Evolutionary conservation across 92 coral and sea anemone genomes (phyloP).

Genomic region (Nematostella vectensis): DNA sequence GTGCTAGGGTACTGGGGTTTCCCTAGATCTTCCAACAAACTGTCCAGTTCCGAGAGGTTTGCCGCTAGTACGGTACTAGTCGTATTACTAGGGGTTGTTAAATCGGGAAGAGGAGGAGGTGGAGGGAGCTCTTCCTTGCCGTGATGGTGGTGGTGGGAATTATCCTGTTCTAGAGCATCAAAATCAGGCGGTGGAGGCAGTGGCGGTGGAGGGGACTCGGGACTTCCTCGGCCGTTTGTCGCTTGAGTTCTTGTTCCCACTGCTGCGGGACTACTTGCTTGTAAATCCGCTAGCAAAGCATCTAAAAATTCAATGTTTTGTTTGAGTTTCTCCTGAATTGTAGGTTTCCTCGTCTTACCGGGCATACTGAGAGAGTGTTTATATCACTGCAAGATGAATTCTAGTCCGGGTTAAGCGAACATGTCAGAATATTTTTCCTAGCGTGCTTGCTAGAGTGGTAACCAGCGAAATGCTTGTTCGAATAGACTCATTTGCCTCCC

Average conservation of each 20-base stretch:
- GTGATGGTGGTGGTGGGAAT: constrained; percentile 14
- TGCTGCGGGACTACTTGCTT: constrained; percentile 58
- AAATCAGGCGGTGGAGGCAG: constrained; percentile 82
- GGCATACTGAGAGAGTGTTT: no score
- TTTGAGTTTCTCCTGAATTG: constrained; percentile 77
- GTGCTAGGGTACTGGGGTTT: constrained; percentile 47
- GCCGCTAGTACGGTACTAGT: constrained; percentile 71
- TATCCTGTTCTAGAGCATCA: constrained; percentile 61
- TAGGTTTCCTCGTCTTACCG: constrained; percentile 66
- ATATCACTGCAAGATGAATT: no score
- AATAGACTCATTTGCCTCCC: constrained; percentile 34
- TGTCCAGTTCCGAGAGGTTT: constrained; percentile 92
- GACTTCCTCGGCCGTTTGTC: constrained; percentile 61
- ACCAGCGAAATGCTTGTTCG: no score
- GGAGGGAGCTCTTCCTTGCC: constrained; percentile 45
- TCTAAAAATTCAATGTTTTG: constrained; percentile 89
- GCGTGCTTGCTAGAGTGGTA: no score
- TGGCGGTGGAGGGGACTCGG: constrained; percentile 82
- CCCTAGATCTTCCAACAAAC: constrained; percentile 78
- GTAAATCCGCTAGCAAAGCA: constrained; percentile 84
- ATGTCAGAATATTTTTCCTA: no score
- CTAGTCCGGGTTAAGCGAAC: no score
- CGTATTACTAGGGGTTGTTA: constrained; percentile 15
- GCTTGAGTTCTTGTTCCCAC: constrained; percentile 22
- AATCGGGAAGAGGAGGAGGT: constrained; percentile 39